Conservation (phyloP, 1,140 invertebrate species). For the Manduca sexta region DNA sequence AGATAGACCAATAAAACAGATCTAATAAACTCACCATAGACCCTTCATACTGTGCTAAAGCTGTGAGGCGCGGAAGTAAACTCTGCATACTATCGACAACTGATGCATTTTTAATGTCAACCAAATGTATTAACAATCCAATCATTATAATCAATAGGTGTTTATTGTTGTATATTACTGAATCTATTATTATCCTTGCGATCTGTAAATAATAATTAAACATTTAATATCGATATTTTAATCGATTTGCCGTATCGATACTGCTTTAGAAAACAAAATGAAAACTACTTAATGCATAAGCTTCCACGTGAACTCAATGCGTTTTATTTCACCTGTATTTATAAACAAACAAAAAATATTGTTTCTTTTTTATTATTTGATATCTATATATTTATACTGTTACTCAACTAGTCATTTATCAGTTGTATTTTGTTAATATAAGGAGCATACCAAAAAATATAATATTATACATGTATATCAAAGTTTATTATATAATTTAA, state of each 20-base stretch:
- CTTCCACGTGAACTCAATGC: not conserved
- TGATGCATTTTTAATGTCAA: slow-evolving; percentile 72
- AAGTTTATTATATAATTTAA: no score
- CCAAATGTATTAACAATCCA: slow-evolving; percentile 74
- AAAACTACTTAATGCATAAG: not conserved
- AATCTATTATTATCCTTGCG: slow-evolving; percentile 78
- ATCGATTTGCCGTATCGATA: no score
- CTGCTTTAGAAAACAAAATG: not conserved
- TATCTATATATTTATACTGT: not conserved
- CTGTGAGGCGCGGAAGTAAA: slow-evolving; percentile 78
- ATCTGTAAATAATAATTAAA: slow-evolving; percentile 76
- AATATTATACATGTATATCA: no score
- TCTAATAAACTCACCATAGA: slow-evolving; percentile 76
- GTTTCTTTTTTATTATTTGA: not conserved
- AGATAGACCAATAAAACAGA: no score
- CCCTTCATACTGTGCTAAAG: slow-evolving; percentile 72
- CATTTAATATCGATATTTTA: not conserved
- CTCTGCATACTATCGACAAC: slow-evolving; percentile 76
- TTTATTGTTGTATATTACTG: slow-evolving; percentile 75
- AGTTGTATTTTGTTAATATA: no score
- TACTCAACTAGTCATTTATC: no score
- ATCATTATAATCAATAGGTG: slow-evolving; percentile 75
- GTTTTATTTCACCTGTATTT: not conserved
- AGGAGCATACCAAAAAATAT: no score
- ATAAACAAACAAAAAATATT: not conserved